Base-by-base conservation (phyloP, 2,888 invertebrate genomes). In the Amphipyra tragopoginis region DNA sequence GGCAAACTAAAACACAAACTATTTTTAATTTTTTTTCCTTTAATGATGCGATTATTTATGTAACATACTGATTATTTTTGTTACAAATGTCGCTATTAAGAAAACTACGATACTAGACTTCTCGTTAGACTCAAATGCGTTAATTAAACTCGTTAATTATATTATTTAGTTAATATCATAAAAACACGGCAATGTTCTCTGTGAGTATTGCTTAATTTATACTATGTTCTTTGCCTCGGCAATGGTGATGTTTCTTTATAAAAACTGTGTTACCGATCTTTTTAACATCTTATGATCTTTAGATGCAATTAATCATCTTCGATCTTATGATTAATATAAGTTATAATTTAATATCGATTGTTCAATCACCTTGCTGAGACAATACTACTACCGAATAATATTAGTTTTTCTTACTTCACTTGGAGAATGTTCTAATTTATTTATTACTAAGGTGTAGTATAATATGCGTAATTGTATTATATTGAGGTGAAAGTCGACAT, bases 371-470 rank as follows among this genome's bases (percentile, higher is more conserved):
- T 60, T 55, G 62, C 50, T n/a, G 50, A 63, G 62, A 56, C 55
- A 36, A 47, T 47, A 63, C 51, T 65, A 64, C 44, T 71, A 65
- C 73, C 39, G 61, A 66, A 66, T 77, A 64, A 61, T 68, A 53
- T 65, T 58, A 61, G 39, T 77, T 47, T 64, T 59, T 58, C 39
- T 43, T 57, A 53, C 39, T 58, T 54, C 43, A 43, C 48, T 59
- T 50, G 47, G 62, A 70, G 60, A 75, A 66, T 54, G 52, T 72
- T 75, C 56, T 87, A 84, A 89, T 88, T 89, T 89, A 90, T 88
- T 89, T 88, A 82, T 85, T 77, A 61, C 68, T 89, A 87, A 70
- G 83, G 70, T 71, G 66, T 86, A 87, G 85, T 74, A 67, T 58
- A 39, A 39, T 42, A 64, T 67, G 64, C 77, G 73, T 71, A 73